Conservation (phyloP, 2,888 invertebrate species). For the Acronicta leporina region DNA sequence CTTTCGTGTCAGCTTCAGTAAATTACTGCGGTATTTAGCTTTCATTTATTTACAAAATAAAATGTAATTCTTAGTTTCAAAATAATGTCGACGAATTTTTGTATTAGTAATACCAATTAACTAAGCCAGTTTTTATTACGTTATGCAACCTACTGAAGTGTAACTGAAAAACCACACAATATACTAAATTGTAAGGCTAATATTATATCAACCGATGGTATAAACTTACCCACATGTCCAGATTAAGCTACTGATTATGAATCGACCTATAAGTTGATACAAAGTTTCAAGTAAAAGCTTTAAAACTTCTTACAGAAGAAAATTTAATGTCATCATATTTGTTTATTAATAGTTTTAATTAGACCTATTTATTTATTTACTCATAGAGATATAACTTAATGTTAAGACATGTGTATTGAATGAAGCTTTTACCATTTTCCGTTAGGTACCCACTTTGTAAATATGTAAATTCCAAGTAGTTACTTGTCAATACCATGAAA, state of each 20-base stretch:
- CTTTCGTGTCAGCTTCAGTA: constrained; percentile 20
- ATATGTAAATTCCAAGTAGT: constrained; percentile 87
- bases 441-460: constrained; percentile 79
- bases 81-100: constrained; percentile 11
- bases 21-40: constrained; percentile 10
- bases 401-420: constrained; percentile 60
- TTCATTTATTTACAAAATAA: constrained; percentile 14
- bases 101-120: neutral
- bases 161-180: constrained; percentile 3
- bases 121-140: neutral
- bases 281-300: constrained; percentile 60
- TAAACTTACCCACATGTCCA: constrained; percentile 19
- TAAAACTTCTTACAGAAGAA: constrained; percentile 58
- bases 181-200: constrained; percentile 10
- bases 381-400: constrained; percentile 62
- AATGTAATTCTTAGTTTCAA: constrained; percentile 4
- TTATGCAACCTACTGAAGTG: constrained; percentile 1
- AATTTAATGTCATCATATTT: constrained; percentile 58
- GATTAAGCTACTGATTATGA: constrained; percentile 24
- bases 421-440: constrained; percentile 81
- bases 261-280: constrained; percentile 22
- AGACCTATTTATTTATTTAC: constrained; percentile 79
- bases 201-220: constrained; percentile 6
- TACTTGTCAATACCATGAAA: constrained; percentile 86
- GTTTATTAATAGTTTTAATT: constrained; percentile 62